These are phyloP conservation scores for Megalopta genalis DNA, from an alignment of 1,140 invertebrate genomes.

Conservation along the genomic window DNA sequence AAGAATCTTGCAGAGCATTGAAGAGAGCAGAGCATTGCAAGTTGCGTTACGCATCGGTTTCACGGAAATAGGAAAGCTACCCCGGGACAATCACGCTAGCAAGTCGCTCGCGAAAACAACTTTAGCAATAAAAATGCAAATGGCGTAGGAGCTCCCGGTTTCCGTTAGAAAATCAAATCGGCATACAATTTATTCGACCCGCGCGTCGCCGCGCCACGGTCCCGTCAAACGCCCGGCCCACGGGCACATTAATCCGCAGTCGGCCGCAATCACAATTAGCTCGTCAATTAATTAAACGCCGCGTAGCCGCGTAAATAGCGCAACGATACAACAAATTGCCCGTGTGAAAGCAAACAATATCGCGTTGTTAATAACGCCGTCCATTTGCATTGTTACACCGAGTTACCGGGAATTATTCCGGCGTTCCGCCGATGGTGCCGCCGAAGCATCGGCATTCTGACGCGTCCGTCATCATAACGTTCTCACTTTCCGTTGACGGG, in stretches of 20 bases:
- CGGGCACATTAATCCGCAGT: background rate
- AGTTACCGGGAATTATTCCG: background rate
- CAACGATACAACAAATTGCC: background rate
- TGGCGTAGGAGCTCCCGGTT: too few relatives aligned
- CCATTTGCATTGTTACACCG: background rate
- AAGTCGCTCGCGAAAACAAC: too few relatives aligned
- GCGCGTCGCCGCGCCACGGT: background rate
- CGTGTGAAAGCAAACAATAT: background rate
- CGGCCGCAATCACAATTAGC: background rate
- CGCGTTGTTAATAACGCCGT: slow-evolving; percentile 16
- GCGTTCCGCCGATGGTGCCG: background rate
- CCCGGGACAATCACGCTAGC: too few relatives aligned
- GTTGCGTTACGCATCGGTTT: too few relatives aligned
- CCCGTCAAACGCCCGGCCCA: background rate
- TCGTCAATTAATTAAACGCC: background rate
- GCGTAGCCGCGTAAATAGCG: background rate
- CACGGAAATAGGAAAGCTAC: too few relatives aligned
- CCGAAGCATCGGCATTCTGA: background rate
- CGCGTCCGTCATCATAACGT: background rate
- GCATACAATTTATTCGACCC: background rate
- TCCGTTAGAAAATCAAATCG: background rate
- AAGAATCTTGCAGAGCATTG: too few relatives aligned
- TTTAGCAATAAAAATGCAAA: too few relatives aligned
- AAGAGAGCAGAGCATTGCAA: too few relatives aligned
- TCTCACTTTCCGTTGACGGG: background rate